Conservation (phyloP, 2,888 invertebrate genomes). For the Drosophila nigritarsus region DNA sequence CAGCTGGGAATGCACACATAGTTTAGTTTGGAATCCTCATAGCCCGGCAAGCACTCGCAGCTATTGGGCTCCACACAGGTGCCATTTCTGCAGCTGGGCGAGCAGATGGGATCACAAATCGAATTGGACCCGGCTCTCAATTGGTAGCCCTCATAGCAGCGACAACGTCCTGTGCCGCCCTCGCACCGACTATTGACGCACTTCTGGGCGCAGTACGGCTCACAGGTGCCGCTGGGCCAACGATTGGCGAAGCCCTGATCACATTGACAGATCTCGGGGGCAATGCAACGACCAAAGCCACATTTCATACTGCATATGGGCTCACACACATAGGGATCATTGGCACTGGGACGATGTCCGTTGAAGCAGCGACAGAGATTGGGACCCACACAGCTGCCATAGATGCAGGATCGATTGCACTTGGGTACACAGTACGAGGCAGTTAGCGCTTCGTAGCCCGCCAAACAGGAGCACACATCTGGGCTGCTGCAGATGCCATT, state of each 20-base stretch:
- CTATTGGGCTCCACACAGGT: conserved; percentile 84
- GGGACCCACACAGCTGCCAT: conserved; percentile 83
- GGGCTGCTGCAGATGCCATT: conserved; percentile 85
- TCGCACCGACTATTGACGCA: conserved; percentile 86
- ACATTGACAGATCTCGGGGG: conserved; percentile 81
- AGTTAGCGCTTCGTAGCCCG: conserved; percentile 78
- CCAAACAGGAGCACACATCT: conserved; percentile 82
- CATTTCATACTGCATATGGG: conserved; percentile 81
- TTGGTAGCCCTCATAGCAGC: conserved; percentile 86
- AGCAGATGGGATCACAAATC: conserved; percentile 83
- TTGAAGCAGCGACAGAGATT: conserved; percentile 85
- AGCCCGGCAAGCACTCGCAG: conserved; percentile 81
- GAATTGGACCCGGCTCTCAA: conserved; percentile 70
- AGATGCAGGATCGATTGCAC: conserved; percentile 75
- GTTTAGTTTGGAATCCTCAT: conserved; percentile 77
- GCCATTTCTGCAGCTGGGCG: conserved; percentile 84
- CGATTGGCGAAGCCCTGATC: conserved; percentile 80
- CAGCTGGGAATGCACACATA: conserved; percentile 80
- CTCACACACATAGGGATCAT: conserved; percentile 66
- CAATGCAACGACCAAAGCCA: conserved; percentile 80
- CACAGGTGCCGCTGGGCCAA: conserved; percentile 80
- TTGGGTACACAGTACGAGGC: conserved; percentile 78
- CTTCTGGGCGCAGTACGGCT: conserved; percentile 79
- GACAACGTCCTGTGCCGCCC: conserved; percentile 86
- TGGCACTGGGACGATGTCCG: conserved; percentile 79